These are phyloP conservation scores for Plectropomus leopardus DNA, from an alignment of 2,113 vertebrate species.

Conservation along the genomic window DNA sequence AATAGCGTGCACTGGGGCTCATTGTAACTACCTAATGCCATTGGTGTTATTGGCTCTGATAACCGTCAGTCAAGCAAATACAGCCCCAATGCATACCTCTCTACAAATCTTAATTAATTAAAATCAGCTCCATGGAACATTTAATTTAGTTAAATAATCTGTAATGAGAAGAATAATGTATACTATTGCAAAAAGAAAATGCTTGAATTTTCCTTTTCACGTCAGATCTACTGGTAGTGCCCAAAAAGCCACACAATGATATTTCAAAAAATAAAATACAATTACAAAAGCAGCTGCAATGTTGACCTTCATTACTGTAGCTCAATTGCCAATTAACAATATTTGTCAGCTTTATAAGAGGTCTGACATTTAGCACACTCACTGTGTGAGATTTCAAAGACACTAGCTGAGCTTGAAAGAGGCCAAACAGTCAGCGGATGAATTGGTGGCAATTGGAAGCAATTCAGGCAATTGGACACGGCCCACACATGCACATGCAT, in stretches of 20 bases:
- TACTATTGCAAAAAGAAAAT: background rate
- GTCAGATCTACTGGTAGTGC: background rate
- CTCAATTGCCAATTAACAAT: conserved; percentile 48
- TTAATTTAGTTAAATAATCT: background rate
- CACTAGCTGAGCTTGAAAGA: conserved; percentile 30
- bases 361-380: conserved; percentile 42
- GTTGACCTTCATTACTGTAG: conserved; percentile 19
- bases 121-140: background rate
- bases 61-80: background rate
- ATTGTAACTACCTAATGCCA: no score
- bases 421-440: conserved; percentile 41
- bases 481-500: conserved; percentile 35
- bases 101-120: background rate
- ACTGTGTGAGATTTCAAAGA: conserved; percentile 37
- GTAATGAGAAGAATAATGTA: background rate
- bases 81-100: background rate
- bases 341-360: conserved; percentile 43
- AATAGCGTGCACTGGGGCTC: no score
- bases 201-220: background rate
- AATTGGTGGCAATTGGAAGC: conserved; percentile 55
- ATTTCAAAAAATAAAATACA: conserved; percentile 26
- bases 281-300: conserved; percentile 28
- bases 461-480: conserved; percentile 55
- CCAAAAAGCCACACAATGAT: background rate
- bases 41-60: background rate